Conservation (phyloP, 2,113 vertebrate species). For the Ancistrus triradiatus region DNA sequence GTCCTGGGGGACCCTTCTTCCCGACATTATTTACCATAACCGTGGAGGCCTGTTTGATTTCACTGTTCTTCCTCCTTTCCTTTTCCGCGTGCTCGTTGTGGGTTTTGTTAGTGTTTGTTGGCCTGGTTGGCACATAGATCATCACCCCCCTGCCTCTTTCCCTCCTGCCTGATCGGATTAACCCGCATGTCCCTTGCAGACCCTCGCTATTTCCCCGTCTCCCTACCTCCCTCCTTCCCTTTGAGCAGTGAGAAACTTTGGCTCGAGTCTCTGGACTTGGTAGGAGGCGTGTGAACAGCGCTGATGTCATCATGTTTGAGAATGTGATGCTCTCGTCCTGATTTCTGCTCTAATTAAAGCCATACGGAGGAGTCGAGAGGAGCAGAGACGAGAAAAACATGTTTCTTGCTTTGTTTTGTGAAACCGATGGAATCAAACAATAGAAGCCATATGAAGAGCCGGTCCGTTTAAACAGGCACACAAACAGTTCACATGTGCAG, state of each 20-base stretch:
- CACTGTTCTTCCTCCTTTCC: neutral
- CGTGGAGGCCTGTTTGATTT: neutral
- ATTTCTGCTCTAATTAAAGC: slow-evolving; percentile 66
- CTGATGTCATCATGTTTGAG: slow-evolving; percentile 56
- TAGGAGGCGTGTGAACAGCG: slow-evolving; percentile 39
- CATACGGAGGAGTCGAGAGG: slow-evolving; percentile 58
- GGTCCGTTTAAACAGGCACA: too few species aligned
- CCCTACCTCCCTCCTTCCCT: neutral
- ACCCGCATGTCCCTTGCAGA: neutral
- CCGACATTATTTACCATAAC: neutral
- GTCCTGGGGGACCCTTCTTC: neutral
- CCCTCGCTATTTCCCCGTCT: neutral
- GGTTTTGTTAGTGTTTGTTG: neutral
- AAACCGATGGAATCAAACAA: neutral
- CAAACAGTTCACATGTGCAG: too few species aligned
- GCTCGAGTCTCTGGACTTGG: slow-evolving; percentile 47
- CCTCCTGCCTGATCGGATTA: neutral
- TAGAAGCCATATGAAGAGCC: neutral
- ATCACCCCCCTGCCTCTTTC: neutral
- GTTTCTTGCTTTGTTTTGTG: neutral
- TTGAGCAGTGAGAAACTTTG: slow-evolving; percentile 38
- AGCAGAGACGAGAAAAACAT: slow-evolving; percentile 39
- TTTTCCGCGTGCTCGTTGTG: neutral
- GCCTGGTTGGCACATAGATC: neutral
- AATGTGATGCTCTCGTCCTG: slow-evolving; percentile 51